Evolutionary conservation across 2,888 invertebrate species (phyloP), one percentile per base, ranked within the genome.

Genomic region (Apotomis capreana): DNA sequence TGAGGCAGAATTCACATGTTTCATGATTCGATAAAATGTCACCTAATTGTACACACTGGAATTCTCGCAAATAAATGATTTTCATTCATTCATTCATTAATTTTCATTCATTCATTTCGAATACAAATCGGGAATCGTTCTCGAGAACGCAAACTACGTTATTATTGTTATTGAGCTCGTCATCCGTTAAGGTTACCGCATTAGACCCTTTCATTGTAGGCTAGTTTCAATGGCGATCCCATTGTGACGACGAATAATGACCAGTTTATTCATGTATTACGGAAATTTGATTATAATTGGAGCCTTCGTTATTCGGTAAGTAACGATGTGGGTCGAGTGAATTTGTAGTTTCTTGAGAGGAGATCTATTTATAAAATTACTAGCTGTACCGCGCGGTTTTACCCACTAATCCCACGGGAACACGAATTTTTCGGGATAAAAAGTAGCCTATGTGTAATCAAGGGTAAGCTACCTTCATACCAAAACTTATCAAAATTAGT

Each of bases 201-300:
- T 74, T 73, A 71, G 69, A 69, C 44, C 37, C 54, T 61, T 44
- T 79, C 80, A 81, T 80, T 79, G 70, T 83, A 83, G 82, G 83
- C 86, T 63, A 57, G 46, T 61, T 60, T 65, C 59, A 70, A 67
- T 67, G 67, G 15, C n/a, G 49, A 70, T 52, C 60, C 60, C 82
- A 87, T 89, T 89, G 87, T 88, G 82, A 82, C 84, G 78, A 80
- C 77, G 70, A 79, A 78, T 85, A 85, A 87, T 84, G 84, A 86
- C 81, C 76, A 73, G 79, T 79, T 78, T 83, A 81, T 83, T 85
- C 84, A 81, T 85, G 84, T 85, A 86, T 85, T 85, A 85, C 81
- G 84, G 80, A 87, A 90, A 91, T 91, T 89, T 85, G 89, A 88
- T 87, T 85, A 87, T 91, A 91, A 91, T 91, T 90, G 87, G 81